Evolutionary conservation across 2,113 vertebrate species (phyloP).

Genomic region (Dipodomys merriami): DNA sequence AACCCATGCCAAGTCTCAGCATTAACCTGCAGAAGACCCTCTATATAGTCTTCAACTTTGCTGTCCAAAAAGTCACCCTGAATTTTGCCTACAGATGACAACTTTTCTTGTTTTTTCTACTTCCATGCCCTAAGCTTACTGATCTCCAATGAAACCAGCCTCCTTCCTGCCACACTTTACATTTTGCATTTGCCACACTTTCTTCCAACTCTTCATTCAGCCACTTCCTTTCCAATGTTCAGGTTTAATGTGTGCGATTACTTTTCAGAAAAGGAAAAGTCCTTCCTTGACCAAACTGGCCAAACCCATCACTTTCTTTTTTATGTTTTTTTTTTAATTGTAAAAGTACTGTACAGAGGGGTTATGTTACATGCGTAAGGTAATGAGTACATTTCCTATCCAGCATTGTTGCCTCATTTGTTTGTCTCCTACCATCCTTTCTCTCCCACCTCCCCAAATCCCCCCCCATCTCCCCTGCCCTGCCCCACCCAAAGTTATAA

Average conservation of each 20-base stretch:
- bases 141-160: not conserved
- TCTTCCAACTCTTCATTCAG: not conserved
- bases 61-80: not conserved
- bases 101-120: not conserved
- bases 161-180: not conserved
- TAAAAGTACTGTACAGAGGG: too few relatives aligned
- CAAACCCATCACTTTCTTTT: not conserved
- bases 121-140: not conserved
- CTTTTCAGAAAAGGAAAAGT: not conserved
- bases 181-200: not conserved
- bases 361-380: too few relatives aligned
- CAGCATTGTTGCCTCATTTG: too few relatives aligned
- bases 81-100: not conserved
- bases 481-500: too few relatives aligned
- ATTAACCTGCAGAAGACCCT: not conserved
- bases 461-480: too few relatives aligned
- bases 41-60: not conserved
- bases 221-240: not conserved
- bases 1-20: not conserved
- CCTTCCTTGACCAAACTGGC: not conserved
- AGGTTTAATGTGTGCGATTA: not conserved
- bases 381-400: too few relatives aligned
- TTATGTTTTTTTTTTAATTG: too few relatives aligned
- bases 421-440: too few relatives aligned
- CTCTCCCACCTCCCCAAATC: too few relatives aligned